Evolutionary conservation across 2,113 vertebrate species (phyloP), one percentile per base, ranked within the genome.

Genomic region (Cinclus mexicanus): DNA sequence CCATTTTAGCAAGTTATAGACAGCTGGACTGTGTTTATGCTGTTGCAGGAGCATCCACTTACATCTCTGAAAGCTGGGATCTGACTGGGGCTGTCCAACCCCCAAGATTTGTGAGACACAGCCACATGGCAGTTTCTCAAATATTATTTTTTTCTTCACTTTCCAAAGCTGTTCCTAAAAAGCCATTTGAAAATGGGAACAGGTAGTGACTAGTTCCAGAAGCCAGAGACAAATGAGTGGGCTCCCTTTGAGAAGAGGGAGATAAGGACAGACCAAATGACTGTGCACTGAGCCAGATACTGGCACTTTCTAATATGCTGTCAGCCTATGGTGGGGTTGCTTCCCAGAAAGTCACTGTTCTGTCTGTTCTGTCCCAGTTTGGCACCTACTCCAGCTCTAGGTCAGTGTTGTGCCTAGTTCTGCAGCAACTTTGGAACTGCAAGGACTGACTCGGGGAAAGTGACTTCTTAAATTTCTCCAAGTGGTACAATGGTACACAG

Each of bases 301-400:
- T 11, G 57, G 14, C 29, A 52, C 41, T 44, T 89, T 29, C 29
- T 52, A 42, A 37, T 22, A 61, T 1, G 19, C 15, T 86, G 28
- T 31, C 31, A 10, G 5, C 29, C 69, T 50, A 4, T 0, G 0
- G 50, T 13, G 11, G 49, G 28, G 7, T 14, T 81, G 8, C 74
- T 86, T 70, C n/a, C 21, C 33, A 67, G 20, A 83, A 84, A 81
- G 39, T 28, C 37, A 35, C 46, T 52, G 23, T 61, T 65, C 41
- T 65, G 24, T 53, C 56, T 52, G 23, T 61, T 65, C 41, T 65
- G 28, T 53, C 56, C 47, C 6, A 18, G 3, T 18, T 53, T 56
- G 39, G 83, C 57, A 25, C 17, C 21, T 83, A 3, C 15, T 42
- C 20, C 13, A 76, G 33, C 26, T 65, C n/a, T 18, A 70, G 20